Conservation (phyloP, 2,888 invertebrate species). For the Margaritifera margaritifera region DNA sequence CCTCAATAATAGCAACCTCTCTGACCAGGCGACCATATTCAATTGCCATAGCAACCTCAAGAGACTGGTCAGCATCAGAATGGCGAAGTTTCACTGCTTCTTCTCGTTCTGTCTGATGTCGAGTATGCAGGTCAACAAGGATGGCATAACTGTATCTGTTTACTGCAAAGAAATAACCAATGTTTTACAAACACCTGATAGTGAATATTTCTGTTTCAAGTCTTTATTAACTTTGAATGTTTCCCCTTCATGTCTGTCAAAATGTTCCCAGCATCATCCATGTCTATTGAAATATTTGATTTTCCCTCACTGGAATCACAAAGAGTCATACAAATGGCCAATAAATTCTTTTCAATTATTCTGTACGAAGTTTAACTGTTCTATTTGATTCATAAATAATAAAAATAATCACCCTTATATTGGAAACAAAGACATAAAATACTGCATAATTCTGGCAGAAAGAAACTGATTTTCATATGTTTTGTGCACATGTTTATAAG, state of each 20-base stretch:
- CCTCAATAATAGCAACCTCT: constrained; percentile 46
- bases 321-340: too few relatives aligned
- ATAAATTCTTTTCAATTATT: too few relatives aligned
- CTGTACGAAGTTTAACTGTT: too few relatives aligned
- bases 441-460: too few relatives aligned
- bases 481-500: too few relatives aligned
- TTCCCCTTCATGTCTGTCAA: neutral
- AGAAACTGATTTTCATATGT: too few relatives aligned
- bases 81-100: constrained; percentile 31
- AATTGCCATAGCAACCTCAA: constrained; percentile 23
- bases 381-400: too few relatives aligned
- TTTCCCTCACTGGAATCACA: too few relatives aligned
- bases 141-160: constrained; percentile 40
- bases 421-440: too few relatives aligned
- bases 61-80: constrained; percentile 22
- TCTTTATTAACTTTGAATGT: too few relatives aligned
- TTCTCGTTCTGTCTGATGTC: constrained; percentile 51
- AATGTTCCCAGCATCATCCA: neutral
- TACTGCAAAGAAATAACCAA: constrained; percentile 21
- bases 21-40: constrained; percentile 48
- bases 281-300: too few relatives aligned
- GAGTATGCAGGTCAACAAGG: constrained; percentile 34
- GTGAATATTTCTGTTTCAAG: neutral
- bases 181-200: too few relatives aligned
- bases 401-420: neutral